phyloP scores from a whole-genome alignment of 2,113 vertebrate genomes.

The Syngnathoides biaculeatus region DNA sequence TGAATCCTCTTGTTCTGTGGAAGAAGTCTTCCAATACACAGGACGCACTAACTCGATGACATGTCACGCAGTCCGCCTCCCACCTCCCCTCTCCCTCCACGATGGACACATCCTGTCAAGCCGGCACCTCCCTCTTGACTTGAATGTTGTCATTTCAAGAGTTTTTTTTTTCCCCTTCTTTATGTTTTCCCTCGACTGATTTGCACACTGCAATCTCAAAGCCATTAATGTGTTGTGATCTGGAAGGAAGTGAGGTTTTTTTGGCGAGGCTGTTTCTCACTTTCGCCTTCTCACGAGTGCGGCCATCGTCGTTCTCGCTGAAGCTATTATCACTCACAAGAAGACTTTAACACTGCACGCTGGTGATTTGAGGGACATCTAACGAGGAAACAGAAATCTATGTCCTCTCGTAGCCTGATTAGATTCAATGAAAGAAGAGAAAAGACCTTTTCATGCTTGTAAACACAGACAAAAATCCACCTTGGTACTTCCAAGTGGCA shows the following conservation, averaged over 20 bases:
- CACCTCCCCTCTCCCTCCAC: constrained; percentile 6
- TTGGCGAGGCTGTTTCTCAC: constrained; percentile 8
- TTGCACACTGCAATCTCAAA: not conserved
- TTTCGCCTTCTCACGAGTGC: not conserved
- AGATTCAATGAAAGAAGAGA: not conserved
- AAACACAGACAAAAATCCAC: too few species aligned
- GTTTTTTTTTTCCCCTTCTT: not conserved
- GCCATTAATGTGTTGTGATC: not conserved
- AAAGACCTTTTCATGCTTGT: not conserved
- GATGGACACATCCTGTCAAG: not conserved
- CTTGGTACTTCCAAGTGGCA: too few species aligned
- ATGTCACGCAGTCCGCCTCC: constrained; percentile 2
- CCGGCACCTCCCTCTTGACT: not conserved
- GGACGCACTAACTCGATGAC: constrained; percentile 10
- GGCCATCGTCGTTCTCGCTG: constrained; percentile 14
- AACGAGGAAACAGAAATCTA: not conserved
- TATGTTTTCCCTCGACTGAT: not conserved
- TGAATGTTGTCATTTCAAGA: not conserved
- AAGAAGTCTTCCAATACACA: constrained; percentile 5
- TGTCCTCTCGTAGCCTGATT: not conserved
- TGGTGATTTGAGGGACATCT: not conserved
- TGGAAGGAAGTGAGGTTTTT: not conserved
- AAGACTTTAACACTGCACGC: constrained; percentile 14
- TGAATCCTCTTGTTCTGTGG: constrained; percentile 10
- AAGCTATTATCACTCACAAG: constrained; percentile 15